Evolutionary conservation across 35 echinoderm and acorn worm genomes (phyloP).

Genomic region (Apostichopus parvimensis): DNA sequence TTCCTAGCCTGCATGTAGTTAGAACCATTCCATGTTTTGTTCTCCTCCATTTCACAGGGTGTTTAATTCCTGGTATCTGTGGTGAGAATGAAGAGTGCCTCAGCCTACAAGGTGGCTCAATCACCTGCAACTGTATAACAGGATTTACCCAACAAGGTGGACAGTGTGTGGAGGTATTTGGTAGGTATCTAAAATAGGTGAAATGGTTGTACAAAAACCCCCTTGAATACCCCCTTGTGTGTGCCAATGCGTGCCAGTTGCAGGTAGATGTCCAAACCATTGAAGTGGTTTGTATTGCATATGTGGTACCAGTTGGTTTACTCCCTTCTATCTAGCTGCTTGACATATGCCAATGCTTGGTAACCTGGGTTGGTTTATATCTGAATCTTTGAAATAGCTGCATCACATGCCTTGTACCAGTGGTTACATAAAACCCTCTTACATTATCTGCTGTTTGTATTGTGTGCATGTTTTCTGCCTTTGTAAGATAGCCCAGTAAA

Average conservation of each 20-base stretch:
- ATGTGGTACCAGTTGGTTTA: neutral
- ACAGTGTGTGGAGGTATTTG: neutral
- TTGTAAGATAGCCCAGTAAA: no score
- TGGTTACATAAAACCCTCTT: neutral
- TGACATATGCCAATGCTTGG: neutral
- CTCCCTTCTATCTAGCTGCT: no score
- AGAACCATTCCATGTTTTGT: no score
- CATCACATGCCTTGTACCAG: neutral
- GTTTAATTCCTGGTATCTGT: neutral
- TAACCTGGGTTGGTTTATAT: neutral
- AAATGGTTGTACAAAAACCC: no score
- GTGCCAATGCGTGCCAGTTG: no score
- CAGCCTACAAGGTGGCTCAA: neutral
- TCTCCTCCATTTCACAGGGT: neutral
- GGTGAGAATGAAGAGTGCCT: neutral
- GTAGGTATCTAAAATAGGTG: neutral
- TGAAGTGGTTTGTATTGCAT: neutral
- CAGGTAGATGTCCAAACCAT: no score
- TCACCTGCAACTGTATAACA: conserved; percentile 24
- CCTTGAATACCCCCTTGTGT: no score
- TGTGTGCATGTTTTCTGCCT: no score
- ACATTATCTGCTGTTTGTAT: no score
- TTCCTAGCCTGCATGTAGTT: no score
- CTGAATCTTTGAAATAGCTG: neutral
- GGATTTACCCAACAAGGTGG: conserved; percentile 6